Evolutionary conservation across 2,797 vertebrate genomes (phyloP).

Genomic region (Clarias platycephalus): DNA sequence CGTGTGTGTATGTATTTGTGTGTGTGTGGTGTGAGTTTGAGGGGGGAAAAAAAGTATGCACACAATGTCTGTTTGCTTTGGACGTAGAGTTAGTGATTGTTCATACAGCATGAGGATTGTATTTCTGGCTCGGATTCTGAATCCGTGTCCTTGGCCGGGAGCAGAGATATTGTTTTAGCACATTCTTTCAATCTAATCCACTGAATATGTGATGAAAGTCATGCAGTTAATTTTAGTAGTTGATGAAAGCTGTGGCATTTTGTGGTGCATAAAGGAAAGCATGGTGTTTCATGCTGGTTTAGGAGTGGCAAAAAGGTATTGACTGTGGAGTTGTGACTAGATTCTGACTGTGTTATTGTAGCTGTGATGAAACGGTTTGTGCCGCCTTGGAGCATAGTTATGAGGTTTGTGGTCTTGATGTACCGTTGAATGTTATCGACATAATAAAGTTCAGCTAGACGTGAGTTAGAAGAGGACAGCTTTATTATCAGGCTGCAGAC

Average conservation of each 20-base stretch:
- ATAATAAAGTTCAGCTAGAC: slow-evolving; percentile 19
- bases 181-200: not conserved
- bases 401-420: slow-evolving; percentile 19
- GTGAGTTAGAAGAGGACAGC: not conserved
- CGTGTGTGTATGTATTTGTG: not conserved
- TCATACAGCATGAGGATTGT: slow-evolving; percentile 25
- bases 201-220: slow-evolving; percentile 1
- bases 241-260: not conserved
- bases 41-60: not conserved
- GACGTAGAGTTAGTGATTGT: slow-evolving; percentile 18
- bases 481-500: slow-evolving; percentile 25
- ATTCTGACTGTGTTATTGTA: not conserved
- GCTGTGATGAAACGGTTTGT: not conserved
- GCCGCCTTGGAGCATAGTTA: not conserved
- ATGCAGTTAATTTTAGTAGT: not conserved
- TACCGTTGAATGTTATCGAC: slow-evolving; percentile 2
- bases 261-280: not conserved
- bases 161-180: slow-evolving; percentile 23
- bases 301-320: not conserved
- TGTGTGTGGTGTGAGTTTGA: slow-evolving; percentile 10
- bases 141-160: not conserved
- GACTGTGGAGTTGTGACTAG: not conserved
- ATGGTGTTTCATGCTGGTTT: not conserved
- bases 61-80: slow-evolving; percentile 29
- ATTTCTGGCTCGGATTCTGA: slow-evolving; percentile 16